Percentiles rank a stretch among this genome's conserved stretches.
Conservation (phyloP, 2,797 vertebrate species). For the Pseudomugil tenellus region DNA sequence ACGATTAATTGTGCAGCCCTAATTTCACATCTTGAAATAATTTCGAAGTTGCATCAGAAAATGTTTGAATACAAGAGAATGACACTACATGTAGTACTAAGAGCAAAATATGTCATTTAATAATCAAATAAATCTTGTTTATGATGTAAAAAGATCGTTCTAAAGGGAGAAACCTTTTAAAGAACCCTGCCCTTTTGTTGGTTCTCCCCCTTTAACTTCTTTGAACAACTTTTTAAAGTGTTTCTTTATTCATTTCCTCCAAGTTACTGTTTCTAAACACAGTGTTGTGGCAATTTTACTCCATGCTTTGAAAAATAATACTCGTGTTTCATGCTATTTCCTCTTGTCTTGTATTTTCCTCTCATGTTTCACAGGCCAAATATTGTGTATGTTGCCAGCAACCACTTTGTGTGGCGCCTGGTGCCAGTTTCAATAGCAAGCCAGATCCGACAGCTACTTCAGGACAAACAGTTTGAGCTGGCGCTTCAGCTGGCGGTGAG, state of each 20-base stretch:
- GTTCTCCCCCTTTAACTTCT: background rate
- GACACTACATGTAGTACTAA: background rate
- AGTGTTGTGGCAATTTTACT: constrained; percentile 4
- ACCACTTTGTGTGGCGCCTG: constrained; percentile 99
- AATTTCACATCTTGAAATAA: too few species aligned
- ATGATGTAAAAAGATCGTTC: background rate
- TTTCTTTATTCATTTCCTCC: background rate
- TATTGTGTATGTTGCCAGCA: constrained; percentile 97
- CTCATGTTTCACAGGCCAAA: constrained; percentile 83
- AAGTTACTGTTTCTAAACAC: constrained; percentile 2
- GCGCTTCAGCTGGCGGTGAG: constrained; percentile 97
- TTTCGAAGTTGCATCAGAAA: too few species aligned
- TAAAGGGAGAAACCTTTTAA: background rate
- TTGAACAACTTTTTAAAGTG: background rate
- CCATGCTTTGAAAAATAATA: constrained; percentile 8
- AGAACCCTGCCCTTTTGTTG: background rate
- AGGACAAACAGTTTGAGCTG: constrained; percentile 98
- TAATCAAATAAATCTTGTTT: background rate
- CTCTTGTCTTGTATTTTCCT: constrained; percentile 15
- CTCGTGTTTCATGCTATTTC: background rate
- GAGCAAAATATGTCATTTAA: background rate
- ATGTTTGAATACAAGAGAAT: too few species aligned
- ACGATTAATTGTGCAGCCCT: too few species aligned
- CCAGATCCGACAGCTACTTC: constrained; percentile 96
- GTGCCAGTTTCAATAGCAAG: constrained; percentile 96